Base-by-base conservation (phyloP, 2,888 invertebrate species). In the Drosophila dives region DNA sequence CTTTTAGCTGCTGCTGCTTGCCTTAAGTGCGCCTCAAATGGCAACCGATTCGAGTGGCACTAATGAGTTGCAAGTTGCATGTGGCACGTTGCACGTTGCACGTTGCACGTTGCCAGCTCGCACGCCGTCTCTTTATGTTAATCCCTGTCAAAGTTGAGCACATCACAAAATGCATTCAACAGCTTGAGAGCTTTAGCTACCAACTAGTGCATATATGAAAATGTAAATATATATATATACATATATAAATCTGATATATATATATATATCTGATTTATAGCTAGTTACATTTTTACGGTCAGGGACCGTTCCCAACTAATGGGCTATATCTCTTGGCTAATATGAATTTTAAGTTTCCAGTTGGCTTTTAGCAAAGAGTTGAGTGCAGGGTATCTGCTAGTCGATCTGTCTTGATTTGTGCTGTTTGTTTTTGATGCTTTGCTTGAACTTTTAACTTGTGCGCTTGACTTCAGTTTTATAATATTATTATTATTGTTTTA, bases 61-160 rank as follows among this genome's bases (percentile, higher is more conserved):
- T 77, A 78, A 77, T 78, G 75, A 77, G 77, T 70, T 74, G 74
- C 74, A 68, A 59, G 53, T 51, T 69, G 50, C 68, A 62, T 42
- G 32, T 32, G 36, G 54, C 54, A 36, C 17, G 32, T 20, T 33
- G 33, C 29, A 29, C 4, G 23, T 20, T 20, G n/a, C 26, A 26
- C 26, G 23, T n/a, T 20, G 17, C 55, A 56, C 26, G 29, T 50
- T 10, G 29, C 29, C 26, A 29, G 29, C 45, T 45, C 45, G 23
- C 45, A 38, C 54, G 26, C 54, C 54, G 36, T 20, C 40, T 36
- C 26, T 29, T 55, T 38, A 38, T 55, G 55, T 12, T 55, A 32
- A 56, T 56, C 56, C 40, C 42, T 26, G 20, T 60, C 60, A 36
- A 60, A 49, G 59, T 49, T 60, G 36, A 60, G 7, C 59, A 34